Conservation (phyloP, 2,797 vertebrate genomes). For the Urocyon cinereoargenteus region DNA sequence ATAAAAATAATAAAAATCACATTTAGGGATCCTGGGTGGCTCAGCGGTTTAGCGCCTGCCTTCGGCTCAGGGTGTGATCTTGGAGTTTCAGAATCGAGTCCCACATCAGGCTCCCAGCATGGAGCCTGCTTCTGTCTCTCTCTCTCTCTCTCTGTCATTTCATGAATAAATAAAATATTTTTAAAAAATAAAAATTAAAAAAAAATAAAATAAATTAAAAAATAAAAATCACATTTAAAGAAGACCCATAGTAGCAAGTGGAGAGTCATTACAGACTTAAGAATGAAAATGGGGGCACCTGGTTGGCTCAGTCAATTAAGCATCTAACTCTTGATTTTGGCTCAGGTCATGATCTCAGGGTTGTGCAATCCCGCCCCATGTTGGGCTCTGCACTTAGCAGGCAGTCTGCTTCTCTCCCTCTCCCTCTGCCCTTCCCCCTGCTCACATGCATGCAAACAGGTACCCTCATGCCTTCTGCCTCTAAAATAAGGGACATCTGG, state of each 20-base stretch:
- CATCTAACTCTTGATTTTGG: neutral
- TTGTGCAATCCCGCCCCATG: neutral
- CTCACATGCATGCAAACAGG: neutral
- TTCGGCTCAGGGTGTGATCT: too few species aligned
- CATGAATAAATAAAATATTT: too few species aligned
- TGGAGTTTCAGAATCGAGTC: too few species aligned
- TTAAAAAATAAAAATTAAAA: too few species aligned
- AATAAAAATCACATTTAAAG: neutral
- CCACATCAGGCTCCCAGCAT: too few species aligned
- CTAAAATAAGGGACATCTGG: neutral
- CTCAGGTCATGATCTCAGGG: neutral
- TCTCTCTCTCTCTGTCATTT: too few species aligned
- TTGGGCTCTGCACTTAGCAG: neutral
- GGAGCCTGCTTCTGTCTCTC: too few species aligned
- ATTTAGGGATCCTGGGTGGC: too few species aligned
- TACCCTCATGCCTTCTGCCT: neutral
- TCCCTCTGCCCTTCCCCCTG: neutral
- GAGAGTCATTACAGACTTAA: neutral
- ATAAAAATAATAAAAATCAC: too few species aligned
- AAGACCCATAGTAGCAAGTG: neutral
- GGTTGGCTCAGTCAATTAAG: neutral
- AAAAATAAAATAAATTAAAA: too few species aligned
- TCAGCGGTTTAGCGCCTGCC: too few species aligned
- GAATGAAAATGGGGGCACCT: neutral
- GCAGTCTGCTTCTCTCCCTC: neutral